These are phyloP conservation scores for Panthera uncia DNA, from an alignment of 2,113 vertebrate species.

Conservation along the genomic window DNA sequence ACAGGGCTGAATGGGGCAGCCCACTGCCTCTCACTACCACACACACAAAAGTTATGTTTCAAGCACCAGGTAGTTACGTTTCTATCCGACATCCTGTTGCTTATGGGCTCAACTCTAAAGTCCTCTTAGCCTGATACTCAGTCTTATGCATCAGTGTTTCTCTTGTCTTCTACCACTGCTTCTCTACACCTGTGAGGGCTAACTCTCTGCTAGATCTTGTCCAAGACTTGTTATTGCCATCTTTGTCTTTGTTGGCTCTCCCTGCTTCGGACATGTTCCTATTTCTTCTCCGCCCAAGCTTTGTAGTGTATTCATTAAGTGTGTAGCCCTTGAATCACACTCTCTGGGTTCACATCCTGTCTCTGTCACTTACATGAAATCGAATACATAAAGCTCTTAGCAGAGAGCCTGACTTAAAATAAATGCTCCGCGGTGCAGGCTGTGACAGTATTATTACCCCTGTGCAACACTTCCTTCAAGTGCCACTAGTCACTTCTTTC, in stretches of 20 bases:
- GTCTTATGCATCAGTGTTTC: not conserved
- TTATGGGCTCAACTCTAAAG: accelerated
- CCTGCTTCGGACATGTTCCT: not conserved
- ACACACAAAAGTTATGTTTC: not conserved
- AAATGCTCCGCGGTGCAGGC: not conserved
- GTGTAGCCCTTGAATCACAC: conserved; percentile 5
- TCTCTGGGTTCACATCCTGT: conserved; percentile 34
- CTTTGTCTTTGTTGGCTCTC: conserved; percentile 37
- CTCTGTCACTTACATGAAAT: conserved; percentile 52
- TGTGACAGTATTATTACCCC: not conserved
- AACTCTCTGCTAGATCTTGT: conserved; percentile 3
- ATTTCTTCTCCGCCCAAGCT: conserved; percentile 8
- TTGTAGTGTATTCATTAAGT: conserved; percentile 45
- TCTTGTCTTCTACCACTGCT: not conserved
- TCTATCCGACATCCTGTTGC: not conserved
- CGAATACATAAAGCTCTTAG: conserved; percentile 44
- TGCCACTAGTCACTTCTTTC: not conserved
- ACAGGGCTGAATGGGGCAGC: not conserved
- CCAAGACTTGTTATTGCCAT: not conserved
- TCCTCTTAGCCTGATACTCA: not conserved
- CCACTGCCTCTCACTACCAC: not conserved
- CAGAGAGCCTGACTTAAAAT: conserved; percentile 31
- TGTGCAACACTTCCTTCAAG: not conserved
- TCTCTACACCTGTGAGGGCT: not conserved
- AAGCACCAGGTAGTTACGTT: not conserved